These are phyloP conservation scores for Calameuta idolon DNA, from an alignment of 2,888 invertebrate genomes.

Conservation along the genomic window DNA sequence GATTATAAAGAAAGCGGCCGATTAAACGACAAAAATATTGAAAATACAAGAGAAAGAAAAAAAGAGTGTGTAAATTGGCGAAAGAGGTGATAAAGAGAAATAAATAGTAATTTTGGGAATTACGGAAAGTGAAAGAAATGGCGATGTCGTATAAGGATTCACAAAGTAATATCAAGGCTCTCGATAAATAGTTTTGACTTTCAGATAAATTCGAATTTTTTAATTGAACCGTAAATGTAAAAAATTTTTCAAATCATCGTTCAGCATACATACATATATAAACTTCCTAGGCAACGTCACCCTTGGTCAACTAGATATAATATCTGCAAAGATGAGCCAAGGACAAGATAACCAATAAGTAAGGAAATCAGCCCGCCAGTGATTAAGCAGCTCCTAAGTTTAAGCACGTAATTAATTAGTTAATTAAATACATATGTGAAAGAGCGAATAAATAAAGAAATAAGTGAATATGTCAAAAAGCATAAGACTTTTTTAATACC, in stretches of 20 bases:
- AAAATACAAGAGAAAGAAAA: conserved; percentile 16
- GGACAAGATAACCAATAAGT: neutral
- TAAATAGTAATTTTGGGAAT: neutral
- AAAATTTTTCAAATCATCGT: neutral
- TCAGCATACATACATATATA: neutral
- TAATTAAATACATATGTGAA: neutral
- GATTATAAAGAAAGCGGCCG: conserved; percentile 51
- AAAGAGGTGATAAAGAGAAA: neutral
- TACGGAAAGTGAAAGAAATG: conserved; percentile 8
- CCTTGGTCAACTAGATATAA: neutral
- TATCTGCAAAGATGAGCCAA: neutral
- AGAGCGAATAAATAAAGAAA: conserved; percentile 13
- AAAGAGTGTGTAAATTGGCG: neutral
- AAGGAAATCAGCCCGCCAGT: neutral
- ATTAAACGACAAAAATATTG: conserved; percentile 45
- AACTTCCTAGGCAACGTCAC: neutral
- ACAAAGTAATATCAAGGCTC: conserved; percentile 17
- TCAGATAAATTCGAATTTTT: neutral
- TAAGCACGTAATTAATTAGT: conserved; percentile 56
- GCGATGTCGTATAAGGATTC: neutral
- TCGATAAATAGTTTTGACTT: neutral
- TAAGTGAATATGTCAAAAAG: conserved; percentile 45
- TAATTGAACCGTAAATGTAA: neutral
- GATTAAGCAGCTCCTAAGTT: conserved; percentile 54
- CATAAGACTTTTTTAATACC: conserved; percentile 36